phyloP scores from a whole-genome alignment of 2,888 invertebrate genomes.

The Eilema sororculum region DNA sequence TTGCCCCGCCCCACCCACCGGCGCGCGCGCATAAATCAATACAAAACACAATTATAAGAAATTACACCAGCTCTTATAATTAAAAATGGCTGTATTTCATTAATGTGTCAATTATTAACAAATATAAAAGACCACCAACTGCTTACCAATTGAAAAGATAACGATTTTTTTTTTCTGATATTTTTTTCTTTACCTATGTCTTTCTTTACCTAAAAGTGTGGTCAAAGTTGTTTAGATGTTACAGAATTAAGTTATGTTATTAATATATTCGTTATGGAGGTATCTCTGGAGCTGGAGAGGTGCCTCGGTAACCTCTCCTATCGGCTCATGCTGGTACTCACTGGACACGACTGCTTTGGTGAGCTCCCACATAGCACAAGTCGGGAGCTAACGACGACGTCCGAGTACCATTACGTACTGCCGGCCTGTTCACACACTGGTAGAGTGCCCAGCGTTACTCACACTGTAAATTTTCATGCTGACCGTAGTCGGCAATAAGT shows the following conservation, averaged over 20 bases:
- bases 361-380: too few relatives aligned
- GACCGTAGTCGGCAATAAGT: too few relatives aligned
- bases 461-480: too few relatives aligned
- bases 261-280: too few relatives aligned
- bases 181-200: neutral
- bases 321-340: too few relatives aligned
- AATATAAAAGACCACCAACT: constrained; percentile 78
- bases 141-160: constrained; percentile 13
- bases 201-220: neutral
- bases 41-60: constrained; percentile 79
- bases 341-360: too few relatives aligned
- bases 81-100: constrained; percentile 76
- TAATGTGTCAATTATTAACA: constrained; percentile 76
- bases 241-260: neutral
- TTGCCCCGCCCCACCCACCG: constrained; percentile 69
- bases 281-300: too few relatives aligned
- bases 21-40: constrained; percentile 74
- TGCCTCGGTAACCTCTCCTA: too few relatives aligned
- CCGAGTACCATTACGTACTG: too few relatives aligned
- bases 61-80: constrained; percentile 74
- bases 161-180: constrained; percentile 1
- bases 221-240: neutral
- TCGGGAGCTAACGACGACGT: too few relatives aligned
- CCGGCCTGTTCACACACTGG: too few relatives aligned
- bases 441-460: too few relatives aligned